Evolutionary conservation across 2,888 invertebrate species (phyloP).

Genomic region (Polymixis lichenea): DNA sequence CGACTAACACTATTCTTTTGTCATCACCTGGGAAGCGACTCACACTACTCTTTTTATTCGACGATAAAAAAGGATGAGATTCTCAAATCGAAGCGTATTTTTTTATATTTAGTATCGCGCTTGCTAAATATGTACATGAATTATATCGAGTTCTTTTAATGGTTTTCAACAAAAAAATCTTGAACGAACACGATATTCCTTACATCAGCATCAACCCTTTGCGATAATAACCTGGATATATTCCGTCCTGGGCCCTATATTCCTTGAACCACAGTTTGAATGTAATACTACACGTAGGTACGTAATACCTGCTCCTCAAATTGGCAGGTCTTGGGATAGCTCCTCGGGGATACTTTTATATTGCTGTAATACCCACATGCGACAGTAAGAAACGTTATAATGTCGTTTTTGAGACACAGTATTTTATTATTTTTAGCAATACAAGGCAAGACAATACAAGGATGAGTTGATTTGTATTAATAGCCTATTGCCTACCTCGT

Average conservation of each 20-base stretch:
- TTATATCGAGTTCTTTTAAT: background rate
- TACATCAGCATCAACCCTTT: background rate
- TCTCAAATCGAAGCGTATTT: too few species aligned
- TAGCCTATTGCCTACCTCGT: background rate
- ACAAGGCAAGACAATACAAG: background rate
- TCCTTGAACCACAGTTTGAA: background rate
- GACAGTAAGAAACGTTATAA: background rate
- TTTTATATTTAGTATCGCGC: too few species aligned
- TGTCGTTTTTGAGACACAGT: background rate
- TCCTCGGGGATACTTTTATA: background rate
- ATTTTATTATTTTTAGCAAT: background rate
- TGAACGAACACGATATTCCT: background rate
- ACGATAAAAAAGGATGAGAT: too few species aligned
- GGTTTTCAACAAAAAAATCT: background rate
- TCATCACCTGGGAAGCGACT: too few species aligned
- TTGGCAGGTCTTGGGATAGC: background rate
- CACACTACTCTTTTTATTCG: too few species aligned
- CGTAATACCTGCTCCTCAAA: background rate
- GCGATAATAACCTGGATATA: background rate
- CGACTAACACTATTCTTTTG: too few species aligned
- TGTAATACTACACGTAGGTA: background rate
- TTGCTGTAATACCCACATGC: background rate
- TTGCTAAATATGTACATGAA: too few species aligned
- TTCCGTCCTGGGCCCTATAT: background rate
- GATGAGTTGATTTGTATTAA: background rate